Base-by-base conservation (phyloP, 2,888 invertebrate species). In the Scrobipalpa atriplicella region DNA sequence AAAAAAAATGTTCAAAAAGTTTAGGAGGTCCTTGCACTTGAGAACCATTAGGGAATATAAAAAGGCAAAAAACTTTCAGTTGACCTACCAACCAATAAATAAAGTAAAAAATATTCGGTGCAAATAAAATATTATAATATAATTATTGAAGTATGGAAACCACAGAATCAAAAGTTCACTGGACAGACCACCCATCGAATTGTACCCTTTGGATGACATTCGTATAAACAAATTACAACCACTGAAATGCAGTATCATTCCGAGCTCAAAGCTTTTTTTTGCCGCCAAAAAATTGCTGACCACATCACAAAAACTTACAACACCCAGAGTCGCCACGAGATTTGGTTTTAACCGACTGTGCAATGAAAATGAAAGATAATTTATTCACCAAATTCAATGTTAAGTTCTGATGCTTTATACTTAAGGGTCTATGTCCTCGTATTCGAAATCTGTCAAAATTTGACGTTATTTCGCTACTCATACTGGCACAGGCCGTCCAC, bases 241-340 rank as follows among this genome's bases (percentile, higher is more conserved):
- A 58, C 38, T n/a, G 13, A 38, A 67, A 38, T 58, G 58, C 38
- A 16, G 58, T 58, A 58, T 58, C 58, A 58, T 58, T 58, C 29
- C 38, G n/a, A 16, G 38, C 36, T 38, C 58, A 36, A 19, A 16
- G 58, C 19, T 19, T 9, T 18, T 54, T 58, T 36, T 58, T 38
- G 58, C 16, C 56, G 13, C 29, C n/a, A 62, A 62, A 65, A 67
- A 69, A 67, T 66, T 39, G 56, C 56, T 62, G 29, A 62, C 67
- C 61, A 6, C 65, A 65, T 70, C 66, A 69, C 66, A 70, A 70
- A 69, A 69, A 69, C 58, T 58, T 38, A 38, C 58, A 58, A 36
- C 38, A n/a, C 38, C 38, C 58, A 38, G 29, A 8, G n/a, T 58
- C 16, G 67, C 65, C 68, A 47, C 69, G 66, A 62, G 60, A 19